phyloP scores from a whole-genome alignment of 2,113 vertebrate genomes.

The Myiagra hebetior region DNA sequence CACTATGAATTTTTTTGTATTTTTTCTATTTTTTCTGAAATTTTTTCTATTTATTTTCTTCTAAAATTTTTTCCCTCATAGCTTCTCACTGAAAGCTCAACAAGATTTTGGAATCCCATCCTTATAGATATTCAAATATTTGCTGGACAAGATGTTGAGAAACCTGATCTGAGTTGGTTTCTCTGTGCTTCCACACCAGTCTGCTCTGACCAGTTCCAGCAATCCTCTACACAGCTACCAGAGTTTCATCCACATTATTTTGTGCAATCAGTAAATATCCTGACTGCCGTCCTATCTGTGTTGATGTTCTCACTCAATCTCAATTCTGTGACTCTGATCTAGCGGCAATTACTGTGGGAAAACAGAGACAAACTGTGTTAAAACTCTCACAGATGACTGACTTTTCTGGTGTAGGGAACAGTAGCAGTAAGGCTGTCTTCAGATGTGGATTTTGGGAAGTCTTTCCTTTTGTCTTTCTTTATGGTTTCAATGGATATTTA shows the following conservation, averaged over 20 bases:
- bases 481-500: background rate
- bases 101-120: background rate
- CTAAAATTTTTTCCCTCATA: background rate
- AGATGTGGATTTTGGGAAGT: background rate
- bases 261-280: background rate
- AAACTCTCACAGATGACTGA: background rate
- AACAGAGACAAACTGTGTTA: background rate
- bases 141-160: background rate
- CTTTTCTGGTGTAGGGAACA: background rate
- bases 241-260: background rate
- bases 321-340: background rate
- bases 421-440: background rate
- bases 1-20: background rate
- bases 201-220: fast-evolving
- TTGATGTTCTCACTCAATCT: background rate
- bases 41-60: background rate
- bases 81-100: background rate
- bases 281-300: background rate
- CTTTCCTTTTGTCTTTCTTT: background rate
- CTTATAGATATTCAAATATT: background rate
- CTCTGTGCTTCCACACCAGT: background rate
- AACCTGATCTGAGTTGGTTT: background rate
- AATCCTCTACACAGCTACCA: background rate
- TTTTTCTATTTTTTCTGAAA: background rate
- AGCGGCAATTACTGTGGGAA: background rate